A percentile compares a stretch with the other conserved stretches of the same genome.
Evolutionary conservation across 2,888 invertebrate species (phyloP).

Genomic region (Ectropis crepuscularia): DNA sequence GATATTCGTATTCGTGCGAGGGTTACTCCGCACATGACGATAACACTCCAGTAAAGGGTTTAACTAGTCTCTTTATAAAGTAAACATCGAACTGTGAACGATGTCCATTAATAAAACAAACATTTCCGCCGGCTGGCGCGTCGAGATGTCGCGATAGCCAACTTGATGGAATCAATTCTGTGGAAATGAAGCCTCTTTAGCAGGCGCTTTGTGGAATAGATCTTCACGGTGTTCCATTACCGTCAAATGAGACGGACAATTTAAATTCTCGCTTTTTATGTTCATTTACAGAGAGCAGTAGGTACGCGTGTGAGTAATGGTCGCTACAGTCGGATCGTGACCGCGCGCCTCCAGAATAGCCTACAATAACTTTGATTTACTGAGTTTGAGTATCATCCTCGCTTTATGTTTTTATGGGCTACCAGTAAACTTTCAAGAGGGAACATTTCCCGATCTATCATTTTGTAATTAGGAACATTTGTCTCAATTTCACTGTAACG

Average conservation of each 20-base stretch:
- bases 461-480: background rate
- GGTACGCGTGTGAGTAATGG: constrained; percentile 65
- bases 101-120: constrained; percentile 38
- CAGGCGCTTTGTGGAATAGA: constrained; percentile 13
- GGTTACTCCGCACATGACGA: constrained; percentile 21
- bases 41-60: constrained; percentile 14
- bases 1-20: constrained; percentile 42
- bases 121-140: constrained; percentile 30
- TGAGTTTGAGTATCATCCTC: constrained; percentile 43
- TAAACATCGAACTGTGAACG: constrained; percentile 31
- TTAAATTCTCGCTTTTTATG: constrained; percentile 41
- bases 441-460: background rate
- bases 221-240: constrained; percentile 24
- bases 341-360: constrained; percentile 57
- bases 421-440: constrained; percentile 21
- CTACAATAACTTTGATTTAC: constrained; percentile 56
- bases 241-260: constrained; percentile 35
- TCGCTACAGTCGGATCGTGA: constrained; percentile 60
- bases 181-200: constrained; percentile 25
- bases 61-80: constrained; percentile 30
- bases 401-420: constrained; percentile 36
- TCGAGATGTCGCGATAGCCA: constrained; percentile 29
- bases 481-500: no score
- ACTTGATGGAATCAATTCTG: constrained; percentile 20
- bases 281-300: constrained; percentile 40